These are phyloP conservation scores for Arion vulgaris DNA, from an alignment of 1,140 invertebrate species.

Conservation along the genomic window DNA sequence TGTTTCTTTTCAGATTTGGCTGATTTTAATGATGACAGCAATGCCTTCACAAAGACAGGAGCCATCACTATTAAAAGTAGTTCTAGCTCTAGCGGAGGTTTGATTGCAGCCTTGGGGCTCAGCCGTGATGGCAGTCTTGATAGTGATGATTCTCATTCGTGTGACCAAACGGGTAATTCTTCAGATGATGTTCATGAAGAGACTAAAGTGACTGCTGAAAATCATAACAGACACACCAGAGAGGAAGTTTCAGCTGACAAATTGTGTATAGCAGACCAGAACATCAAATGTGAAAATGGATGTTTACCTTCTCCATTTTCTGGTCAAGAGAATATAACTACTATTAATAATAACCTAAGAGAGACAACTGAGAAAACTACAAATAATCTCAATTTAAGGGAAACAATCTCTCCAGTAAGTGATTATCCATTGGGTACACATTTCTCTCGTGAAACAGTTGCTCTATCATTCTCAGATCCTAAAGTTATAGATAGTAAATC, in stretches of 20 bases:
- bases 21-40: constrained; percentile 67
- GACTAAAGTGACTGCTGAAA: not conserved
- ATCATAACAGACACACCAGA: too few species aligned
- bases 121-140: constrained; percentile 62
- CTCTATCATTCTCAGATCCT: not conserved
- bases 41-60: constrained; percentile 70
- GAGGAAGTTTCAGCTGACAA: not conserved
- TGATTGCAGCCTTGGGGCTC: constrained; percentile 65
- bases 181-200: not conserved
- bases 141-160: constrained; percentile 56
- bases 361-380: not conserved
- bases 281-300: not conserved
- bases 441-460: not conserved
- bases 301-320: not conserved
- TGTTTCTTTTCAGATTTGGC: constrained; percentile 52
- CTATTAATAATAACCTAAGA: not conserved
- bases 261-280: not conserved
- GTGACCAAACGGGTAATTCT: not conserved
- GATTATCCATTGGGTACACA: constrained; percentile 23
- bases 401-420: not conserved
- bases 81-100: constrained; percentile 68
- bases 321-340: not conserved
- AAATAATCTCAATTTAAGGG: not conserved
- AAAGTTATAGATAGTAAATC: not conserved
- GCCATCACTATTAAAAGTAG: constrained; percentile 70